Base-by-base conservation (phyloP, 2,888 invertebrate genomes). In the Himalopsyche japonica region DNA sequence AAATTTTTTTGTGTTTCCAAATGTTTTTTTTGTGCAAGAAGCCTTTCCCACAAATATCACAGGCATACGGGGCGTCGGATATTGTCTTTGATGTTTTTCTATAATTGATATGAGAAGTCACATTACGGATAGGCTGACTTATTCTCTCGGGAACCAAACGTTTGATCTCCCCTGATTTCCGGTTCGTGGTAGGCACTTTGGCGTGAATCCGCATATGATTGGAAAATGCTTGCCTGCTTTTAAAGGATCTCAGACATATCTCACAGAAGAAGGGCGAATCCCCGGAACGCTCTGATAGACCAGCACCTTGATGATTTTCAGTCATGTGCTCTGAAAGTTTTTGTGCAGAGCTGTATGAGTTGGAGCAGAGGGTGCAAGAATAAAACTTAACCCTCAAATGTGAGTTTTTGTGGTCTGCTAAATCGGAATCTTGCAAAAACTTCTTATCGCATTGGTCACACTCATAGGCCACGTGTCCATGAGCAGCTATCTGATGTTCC, bases 351-450 rank as follows among this genome's bases (percentile, higher is more conserved):
- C 94, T 93, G 88, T 94, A 94, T 49, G 93, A 93, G 86, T 93
- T 93, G 1, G 92, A 89, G 86, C 94, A 94, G 32, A 93, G 89
- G 30, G 92, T 93, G 87, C 94, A 94, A 0, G 94, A 93, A 86
- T 94, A 95, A 79, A 95, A 92, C 88, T 95, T 95, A 2, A 95
- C 92, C 87, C 94, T 93, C 86, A 95, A 90, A 89, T 95, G 95
- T 6, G 93, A 92, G 88, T 93, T 94, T 86, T 94, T 93, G 88
- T 95, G 95, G 88, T 95, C 94, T 0, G 93, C 93, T 2, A 95
- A 90, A 87, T 95, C 94, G 0, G 92, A 91, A 32, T 93, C 93
- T 5, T 94, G 92, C 79, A 92, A 89, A 89, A 95, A 95, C 81
- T 93, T 92, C 88, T 94, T 93, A 20, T 93, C 93, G 87, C 95